Percentiles rank a stretch among this genome's conserved stretches.
phyloP scores from a whole-genome alignment of 2,797 vertebrate species.

The Sebastes alutus region DNA sequence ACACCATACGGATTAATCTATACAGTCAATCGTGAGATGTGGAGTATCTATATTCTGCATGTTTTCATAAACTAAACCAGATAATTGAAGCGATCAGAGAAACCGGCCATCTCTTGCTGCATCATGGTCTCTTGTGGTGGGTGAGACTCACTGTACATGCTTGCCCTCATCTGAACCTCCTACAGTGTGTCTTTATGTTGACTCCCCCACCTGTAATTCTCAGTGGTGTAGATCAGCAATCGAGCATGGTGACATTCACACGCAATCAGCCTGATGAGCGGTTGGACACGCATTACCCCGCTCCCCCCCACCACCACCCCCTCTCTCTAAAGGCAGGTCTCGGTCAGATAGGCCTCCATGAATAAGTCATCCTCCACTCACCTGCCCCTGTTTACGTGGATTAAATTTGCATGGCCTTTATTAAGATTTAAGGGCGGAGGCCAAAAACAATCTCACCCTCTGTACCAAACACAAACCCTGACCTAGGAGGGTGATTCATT shows the following conservation, averaged over 20 bases:
- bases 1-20: not conserved
- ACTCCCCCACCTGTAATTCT: slow-evolving; percentile 27
- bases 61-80: not conserved
- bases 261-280: slow-evolving; percentile 37
- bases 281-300: not conserved
- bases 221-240: slow-evolving; percentile 20
- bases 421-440: slow-evolving; percentile 59
- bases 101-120: not conserved
- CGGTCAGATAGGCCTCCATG: slow-evolving; percentile 47
- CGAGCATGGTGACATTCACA: slow-evolving; percentile 48
- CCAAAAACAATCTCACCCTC: not conserved
- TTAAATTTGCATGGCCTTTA: slow-evolving; percentile 69
- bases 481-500: not conserved
- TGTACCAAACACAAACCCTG: not conserved
- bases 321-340: not conserved
- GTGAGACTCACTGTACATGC: not conserved
- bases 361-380: slow-evolving; percentile 63
- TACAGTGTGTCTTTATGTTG: not conserved
- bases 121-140: not conserved
- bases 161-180: not conserved
- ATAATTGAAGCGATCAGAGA: not conserved
- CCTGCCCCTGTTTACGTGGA: slow-evolving; percentile 49
- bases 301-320: too few relatives aligned
- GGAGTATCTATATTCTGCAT: not conserved
- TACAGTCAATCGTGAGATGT: too few relatives aligned